Evolutionary conservation across 1,140 invertebrate species (phyloP).

Genomic region (Drosophila paulistorum): DNA sequence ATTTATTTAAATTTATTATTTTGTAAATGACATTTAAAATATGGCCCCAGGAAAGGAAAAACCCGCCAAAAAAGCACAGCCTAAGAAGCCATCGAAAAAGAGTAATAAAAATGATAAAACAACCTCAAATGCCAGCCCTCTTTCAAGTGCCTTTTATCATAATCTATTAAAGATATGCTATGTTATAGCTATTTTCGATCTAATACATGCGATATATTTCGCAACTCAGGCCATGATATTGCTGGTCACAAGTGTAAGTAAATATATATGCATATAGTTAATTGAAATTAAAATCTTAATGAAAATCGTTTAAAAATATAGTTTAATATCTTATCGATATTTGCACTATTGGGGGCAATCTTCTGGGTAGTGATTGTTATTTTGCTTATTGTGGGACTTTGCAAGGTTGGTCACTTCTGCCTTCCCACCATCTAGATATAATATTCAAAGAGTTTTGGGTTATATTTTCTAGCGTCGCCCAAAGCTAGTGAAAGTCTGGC

Average conservation of each 20-base stretch:
- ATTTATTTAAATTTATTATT: not conserved
- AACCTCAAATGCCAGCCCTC: not conserved
- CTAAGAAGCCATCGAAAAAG: slow-evolving; percentile 5
- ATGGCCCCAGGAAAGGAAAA: slow-evolving; percentile 37
- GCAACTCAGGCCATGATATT: slow-evolving; percentile 46
- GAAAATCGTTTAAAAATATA: slow-evolving; percentile 20
- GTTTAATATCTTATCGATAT: slow-evolving; percentile 37
- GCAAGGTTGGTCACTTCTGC: slow-evolving; percentile 44
- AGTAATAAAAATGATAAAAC: not conserved
- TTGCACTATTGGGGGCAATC: slow-evolving; percentile 57
- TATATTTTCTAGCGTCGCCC: slow-evolving; percentile 35
- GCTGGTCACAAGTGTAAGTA: slow-evolving; percentile 41
- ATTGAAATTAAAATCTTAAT: not conserved
- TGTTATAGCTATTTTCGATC: slow-evolving; percentile 46
- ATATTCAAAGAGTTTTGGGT: not conserved
- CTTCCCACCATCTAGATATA: not conserved
- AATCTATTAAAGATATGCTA: slow-evolving; percentile 49
- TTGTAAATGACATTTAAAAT: slow-evolving; percentile 16
- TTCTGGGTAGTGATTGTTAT: slow-evolving; percentile 61
- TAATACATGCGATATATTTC: slow-evolving; percentile 59
- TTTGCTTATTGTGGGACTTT: slow-evolving; percentile 54
- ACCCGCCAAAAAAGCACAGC: slow-evolving; percentile 32
- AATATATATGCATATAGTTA: not conserved
- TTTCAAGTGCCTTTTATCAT: not conserved
- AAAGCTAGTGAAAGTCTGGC: slow-evolving; percentile 43